Conservation (phyloP, 2,888 invertebrate species). For the Embidobia sp. region DNA sequence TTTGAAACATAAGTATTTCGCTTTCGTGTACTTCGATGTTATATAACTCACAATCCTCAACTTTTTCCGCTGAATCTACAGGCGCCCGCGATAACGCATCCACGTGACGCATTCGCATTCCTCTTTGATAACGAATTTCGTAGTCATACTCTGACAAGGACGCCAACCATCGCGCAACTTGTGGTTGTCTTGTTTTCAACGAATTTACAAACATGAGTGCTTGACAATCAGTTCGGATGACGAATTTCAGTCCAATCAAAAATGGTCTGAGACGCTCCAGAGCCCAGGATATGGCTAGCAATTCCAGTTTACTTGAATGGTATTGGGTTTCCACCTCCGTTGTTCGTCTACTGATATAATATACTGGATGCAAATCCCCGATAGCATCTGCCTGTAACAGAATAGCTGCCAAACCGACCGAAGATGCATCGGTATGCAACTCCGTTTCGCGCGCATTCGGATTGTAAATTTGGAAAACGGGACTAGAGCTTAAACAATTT, state of each 20-base stretch:
- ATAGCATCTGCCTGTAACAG: conserved; percentile 60
- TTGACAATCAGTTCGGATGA: conserved; percentile 42
- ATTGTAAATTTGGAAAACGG: conserved; percentile 61
- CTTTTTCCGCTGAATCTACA: background rate
- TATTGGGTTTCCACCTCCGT: no score
- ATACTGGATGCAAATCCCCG: conserved; percentile 38
- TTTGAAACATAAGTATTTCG: background rate
- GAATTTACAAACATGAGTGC: conserved; percentile 59
- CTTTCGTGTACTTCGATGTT: background rate
- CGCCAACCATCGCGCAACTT: conserved; percentile 66
- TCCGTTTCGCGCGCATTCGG: conserved; percentile 43
- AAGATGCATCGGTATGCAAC: conserved; percentile 32
- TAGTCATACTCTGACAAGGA: background rate
- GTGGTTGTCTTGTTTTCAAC: conserved; percentile 45
- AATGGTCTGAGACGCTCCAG: no score
- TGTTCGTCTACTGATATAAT: no score
- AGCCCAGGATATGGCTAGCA: no score
- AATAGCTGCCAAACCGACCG: conserved; percentile 21
- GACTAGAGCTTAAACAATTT: no score
- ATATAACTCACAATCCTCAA: background rate
- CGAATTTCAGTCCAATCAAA: conserved; percentile 50
- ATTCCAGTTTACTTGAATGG: no score
- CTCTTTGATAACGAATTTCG: conserved; percentile 63
- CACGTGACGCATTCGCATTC: conserved; percentile 58
- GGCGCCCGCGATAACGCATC: conserved; percentile 64